Conservation (phyloP, 2,797 vertebrate genomes). For the Leptoclinus maculatus region DNA sequence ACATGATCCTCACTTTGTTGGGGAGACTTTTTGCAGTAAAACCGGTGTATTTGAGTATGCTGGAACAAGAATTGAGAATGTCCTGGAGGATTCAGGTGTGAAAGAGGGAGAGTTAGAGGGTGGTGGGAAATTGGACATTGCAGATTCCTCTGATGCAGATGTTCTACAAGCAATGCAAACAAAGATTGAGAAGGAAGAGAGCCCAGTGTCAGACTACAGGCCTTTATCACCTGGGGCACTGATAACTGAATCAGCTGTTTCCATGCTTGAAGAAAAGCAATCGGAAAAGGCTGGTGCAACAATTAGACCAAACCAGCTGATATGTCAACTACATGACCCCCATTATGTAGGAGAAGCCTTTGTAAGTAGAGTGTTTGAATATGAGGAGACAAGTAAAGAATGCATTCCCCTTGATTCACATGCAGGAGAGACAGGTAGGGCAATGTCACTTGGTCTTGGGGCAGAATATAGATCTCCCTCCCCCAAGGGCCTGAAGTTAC, state of each 20-base stretch:
- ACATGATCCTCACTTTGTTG: slow-evolving; percentile 70
- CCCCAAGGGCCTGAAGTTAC: slow-evolving; percentile 19
- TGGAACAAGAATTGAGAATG: slow-evolving; percentile 54
- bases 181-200: slow-evolving; percentile 15
- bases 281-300: background rate
- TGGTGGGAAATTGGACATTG: background rate
- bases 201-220: slow-evolving; percentile 29
- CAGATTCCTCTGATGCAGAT: slow-evolving; percentile 10
- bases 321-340: slow-evolving; percentile 60
- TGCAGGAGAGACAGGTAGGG: slow-evolving; percentile 2
- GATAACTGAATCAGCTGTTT: slow-evolving; percentile 17
- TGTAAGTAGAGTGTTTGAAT: slow-evolving; percentile 31
- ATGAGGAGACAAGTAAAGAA: slow-evolving; percentile 16
- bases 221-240: slow-evolving; percentile 15
- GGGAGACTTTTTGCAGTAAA: slow-evolving; percentile 64
- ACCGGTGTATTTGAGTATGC: slow-evolving; percentile 57
- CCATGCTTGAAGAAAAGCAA: slow-evolving; percentile 14
- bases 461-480: slow-evolving; percentile 34
- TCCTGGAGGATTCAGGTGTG: slow-evolving; percentile 27
- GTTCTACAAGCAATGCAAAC: background rate
- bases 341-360: slow-evolving; percentile 55
- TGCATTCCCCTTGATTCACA: background rate
- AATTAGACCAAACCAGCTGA: slow-evolving; percentile 45
- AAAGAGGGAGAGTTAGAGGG: slow-evolving; percentile 13
- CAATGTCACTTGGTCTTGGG: slow-evolving; percentile 38